phyloP scores from a whole-genome alignment of 2,888 invertebrate genomes.

The Hartigia nigra region DNA sequence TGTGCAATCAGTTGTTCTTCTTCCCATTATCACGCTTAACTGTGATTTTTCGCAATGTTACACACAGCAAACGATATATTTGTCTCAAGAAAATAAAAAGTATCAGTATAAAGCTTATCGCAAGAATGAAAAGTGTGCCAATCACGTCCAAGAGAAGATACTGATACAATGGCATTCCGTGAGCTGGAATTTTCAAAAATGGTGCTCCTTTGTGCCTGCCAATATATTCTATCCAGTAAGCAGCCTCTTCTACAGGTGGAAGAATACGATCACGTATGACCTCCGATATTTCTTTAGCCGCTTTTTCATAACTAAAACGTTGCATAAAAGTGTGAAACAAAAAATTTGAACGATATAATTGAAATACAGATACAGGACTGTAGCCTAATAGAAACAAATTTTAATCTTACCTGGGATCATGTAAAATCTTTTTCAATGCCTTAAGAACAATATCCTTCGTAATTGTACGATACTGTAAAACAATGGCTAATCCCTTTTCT shows the following conservation, averaged over 20 bases:
- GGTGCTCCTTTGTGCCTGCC: slow-evolving; percentile 70
- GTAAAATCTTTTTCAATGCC: slow-evolving; percentile 59
- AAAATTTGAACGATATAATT: background rate
- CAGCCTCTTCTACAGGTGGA: slow-evolving; percentile 71
- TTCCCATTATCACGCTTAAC: background rate
- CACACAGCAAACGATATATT: background rate
- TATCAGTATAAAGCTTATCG: slow-evolving; percentile 15
- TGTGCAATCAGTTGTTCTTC: background rate
- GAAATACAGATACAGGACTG: no score
- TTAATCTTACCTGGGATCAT: slow-evolving; percentile 67
- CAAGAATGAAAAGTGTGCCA: slow-evolving; percentile 9
- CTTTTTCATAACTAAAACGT: slow-evolving; percentile 68
- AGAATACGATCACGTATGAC: slow-evolving; percentile 71
- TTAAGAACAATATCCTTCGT: slow-evolving; percentile 70
- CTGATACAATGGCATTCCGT: slow-evolving; percentile 67
- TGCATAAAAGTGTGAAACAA: background rate
- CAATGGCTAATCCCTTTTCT: slow-evolving; percentile 72
- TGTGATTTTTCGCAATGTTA: background rate
- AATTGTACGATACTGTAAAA: slow-evolving; percentile 70
- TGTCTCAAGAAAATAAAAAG: slow-evolving; percentile 12
- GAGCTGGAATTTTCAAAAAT: slow-evolving; percentile 68
- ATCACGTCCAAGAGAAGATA: slow-evolving; percentile 41
- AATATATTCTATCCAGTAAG: slow-evolving; percentile 76
- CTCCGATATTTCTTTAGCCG: slow-evolving; percentile 66
- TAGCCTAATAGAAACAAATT: background rate